Evolutionary conservation across 2,113 vertebrate genomes (phyloP), one percentile per base, ranked within the genome.

Genomic region (Agapornis roseicollis): DNA sequence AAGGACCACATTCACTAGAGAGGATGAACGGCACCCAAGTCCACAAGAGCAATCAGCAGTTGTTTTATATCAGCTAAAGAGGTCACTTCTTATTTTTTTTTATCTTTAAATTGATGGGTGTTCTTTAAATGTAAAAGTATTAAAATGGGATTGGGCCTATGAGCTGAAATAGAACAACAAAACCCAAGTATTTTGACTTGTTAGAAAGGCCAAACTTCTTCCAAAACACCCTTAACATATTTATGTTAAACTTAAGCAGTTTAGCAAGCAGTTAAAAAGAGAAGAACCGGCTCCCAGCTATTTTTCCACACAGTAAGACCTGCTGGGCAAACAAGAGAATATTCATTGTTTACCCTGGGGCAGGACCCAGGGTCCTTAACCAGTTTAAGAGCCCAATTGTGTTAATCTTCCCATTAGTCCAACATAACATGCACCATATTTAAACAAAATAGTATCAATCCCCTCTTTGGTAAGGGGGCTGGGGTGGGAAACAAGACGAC

Each of bases 321-420:
- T 7, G 1, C 37, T 81, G 49, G 33, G 71, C 89, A 96, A 97
- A 97, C 74, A 94, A 90, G 92, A 80, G 74, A 1, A 0, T 58
- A 72, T 77, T 72, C 73, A 37, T 84, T 92, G 69, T 94, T 95
- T 88, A 94, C 76, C 66, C 70, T 58, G 58, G 87, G 79, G 89
- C 71, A 91, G 78, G 81, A 91, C 66, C 84, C 53, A 8, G 37
- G 53, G 79, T 80, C 81, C 85, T 88, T 94, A 95, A 85, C 71
- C 89, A 94, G 81, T 85, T 92, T 92, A 93, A 95, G 86, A 47
- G 53, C 33, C 72, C 83, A 37, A 16, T 52, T 83, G 74, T 89
- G 87, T 55, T 94, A 73, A 95, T 95, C 89, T 93, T 85, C 65
- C 80, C 89, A 83, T 80, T 72, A 87, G 91, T 29, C 46, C 60